Evolutionary conservation across 2,888 invertebrate species (phyloP).

Genomic region (Hoplodrina ambigua): DNA sequence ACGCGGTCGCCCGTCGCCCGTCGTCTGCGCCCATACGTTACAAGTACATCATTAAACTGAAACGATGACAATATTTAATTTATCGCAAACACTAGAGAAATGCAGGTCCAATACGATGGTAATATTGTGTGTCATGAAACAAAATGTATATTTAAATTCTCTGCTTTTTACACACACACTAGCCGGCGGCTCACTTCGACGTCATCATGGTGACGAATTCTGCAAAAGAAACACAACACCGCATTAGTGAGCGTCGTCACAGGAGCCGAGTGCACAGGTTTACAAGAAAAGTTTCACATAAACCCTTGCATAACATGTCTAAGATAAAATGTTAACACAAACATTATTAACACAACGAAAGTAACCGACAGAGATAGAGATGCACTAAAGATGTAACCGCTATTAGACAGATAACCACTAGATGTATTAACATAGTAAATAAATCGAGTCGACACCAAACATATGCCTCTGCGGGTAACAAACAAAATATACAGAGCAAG

Average conservation of each 20-base stretch:
- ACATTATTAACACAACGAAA: constrained; percentile 77
- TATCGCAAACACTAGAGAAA: constrained; percentile 91
- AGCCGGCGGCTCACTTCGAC: constrained; percentile 97
- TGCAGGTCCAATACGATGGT: constrained; percentile 91
- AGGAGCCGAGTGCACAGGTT: constrained; percentile 35
- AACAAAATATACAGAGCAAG: constrained; percentile 52
- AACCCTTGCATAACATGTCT: constrained; percentile 74
- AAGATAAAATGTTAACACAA: constrained; percentile 76
- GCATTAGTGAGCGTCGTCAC: constrained; percentile 62
- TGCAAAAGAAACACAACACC: constrained; percentile 89
- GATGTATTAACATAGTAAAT: constrained; percentile 70
- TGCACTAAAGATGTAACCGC: constrained; percentile 83
- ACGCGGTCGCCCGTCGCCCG: constrained; percentile 50
- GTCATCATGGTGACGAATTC: constrained; percentile 99
- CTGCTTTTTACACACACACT: constrained; percentile 91
- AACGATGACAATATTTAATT: constrained; percentile 90
- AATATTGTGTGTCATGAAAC: constrained; percentile 91
- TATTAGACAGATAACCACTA: constrained; percentile 79
- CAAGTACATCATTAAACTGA: constrained; percentile 85
- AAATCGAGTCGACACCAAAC: constrained; percentile 63
- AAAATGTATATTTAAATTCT: constrained; percentile 92
- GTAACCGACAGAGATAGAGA: constrained; percentile 82
- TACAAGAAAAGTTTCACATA: constrained; percentile 66
- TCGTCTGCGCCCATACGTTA: constrained; percentile 68
- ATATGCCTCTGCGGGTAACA: constrained; percentile 59